Percentiles rank a stretch among this genome's conserved stretches.
Evolutionary conservation across 2,113 vertebrate species (phyloP).

Genomic region (Paracanthobrama guichenoti): DNA sequence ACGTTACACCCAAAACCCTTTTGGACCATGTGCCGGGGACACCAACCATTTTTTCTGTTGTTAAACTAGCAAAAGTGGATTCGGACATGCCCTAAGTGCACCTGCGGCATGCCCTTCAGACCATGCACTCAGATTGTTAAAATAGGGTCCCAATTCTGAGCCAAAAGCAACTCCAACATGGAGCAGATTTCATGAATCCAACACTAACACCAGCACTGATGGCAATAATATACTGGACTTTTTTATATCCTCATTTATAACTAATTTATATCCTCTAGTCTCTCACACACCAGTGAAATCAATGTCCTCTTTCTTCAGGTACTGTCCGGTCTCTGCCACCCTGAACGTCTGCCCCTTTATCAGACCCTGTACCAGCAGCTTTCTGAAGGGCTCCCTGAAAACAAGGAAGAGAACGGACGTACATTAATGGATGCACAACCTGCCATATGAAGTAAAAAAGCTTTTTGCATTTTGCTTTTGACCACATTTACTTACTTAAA

Average conservation of each 20-base stretch:
- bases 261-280: too few species aligned
- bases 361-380: conserved; percentile 93
- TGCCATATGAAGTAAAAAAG: background rate
- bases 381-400: conserved; percentile 89
- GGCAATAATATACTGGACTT: too few species aligned
- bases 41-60: too few species aligned
- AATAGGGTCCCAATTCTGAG: background rate
- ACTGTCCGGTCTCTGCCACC: conserved; percentile 81
- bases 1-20: too few species aligned
- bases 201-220: background rate
- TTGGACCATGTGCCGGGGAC: too few species aligned
- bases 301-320: conserved; percentile 83
- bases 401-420: conserved; percentile 1
- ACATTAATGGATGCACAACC: background rate
- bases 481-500: too few species aligned
- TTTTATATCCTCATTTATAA: too few species aligned
- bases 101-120: too few species aligned
- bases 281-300: conserved; percentile 84
- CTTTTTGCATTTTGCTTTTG: too few species aligned
- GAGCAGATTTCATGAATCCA: background rate
- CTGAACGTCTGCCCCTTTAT: conserved; percentile 94
- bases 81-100: too few species aligned
- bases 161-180: background rate
- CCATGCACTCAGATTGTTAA: too few species aligned
- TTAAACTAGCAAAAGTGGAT: too few species aligned